phyloP scores from a whole-genome alignment of 1,140 invertebrate species.

The Micrasema minimum region DNA sequence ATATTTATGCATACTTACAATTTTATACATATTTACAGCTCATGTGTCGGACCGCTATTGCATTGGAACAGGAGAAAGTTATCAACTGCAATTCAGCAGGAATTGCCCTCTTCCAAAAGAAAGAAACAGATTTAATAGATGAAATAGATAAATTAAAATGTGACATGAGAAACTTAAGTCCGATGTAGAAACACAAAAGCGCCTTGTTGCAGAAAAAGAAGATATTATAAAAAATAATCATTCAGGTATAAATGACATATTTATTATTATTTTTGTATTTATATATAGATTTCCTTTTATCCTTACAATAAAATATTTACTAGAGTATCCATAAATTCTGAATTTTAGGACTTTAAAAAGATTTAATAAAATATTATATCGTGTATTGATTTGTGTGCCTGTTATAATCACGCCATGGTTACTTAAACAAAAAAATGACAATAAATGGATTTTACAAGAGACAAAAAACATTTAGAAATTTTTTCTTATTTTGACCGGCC shows the following conservation, averaged over 20 bases:
- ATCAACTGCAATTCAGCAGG: conserved; percentile 61
- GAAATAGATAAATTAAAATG: conserved; percentile 64
- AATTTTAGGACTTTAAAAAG: no score
- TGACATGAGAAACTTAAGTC: conserved; percentile 64
- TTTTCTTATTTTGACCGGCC: no score
- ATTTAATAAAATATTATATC: no score
- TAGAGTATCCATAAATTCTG: no score
- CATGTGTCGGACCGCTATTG: conserved; percentile 70
- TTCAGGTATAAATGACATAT: conserved; percentile 63
- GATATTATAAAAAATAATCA: conserved; percentile 74
- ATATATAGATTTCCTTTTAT: no score
- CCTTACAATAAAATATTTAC: no score
- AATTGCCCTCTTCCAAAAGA: conserved; percentile 63
- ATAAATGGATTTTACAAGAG: no score
- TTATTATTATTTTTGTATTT: no score
- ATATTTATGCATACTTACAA: neutral
- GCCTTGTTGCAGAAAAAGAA: conserved; percentile 68
- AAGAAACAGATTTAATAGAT: conserved; percentile 65
- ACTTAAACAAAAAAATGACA: no score
- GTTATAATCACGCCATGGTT: no score
- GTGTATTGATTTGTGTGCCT: no score
- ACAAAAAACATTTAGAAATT: no score
- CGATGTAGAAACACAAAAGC: conserved; percentile 64
- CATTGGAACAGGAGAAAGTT: conserved; percentile 73
- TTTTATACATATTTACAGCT: conserved; percentile 56